These are phyloP conservation scores for Thalassarche chlororhynchos DNA, from an alignment of 2,113 vertebrate genomes.

Conservation along the genomic window DNA sequence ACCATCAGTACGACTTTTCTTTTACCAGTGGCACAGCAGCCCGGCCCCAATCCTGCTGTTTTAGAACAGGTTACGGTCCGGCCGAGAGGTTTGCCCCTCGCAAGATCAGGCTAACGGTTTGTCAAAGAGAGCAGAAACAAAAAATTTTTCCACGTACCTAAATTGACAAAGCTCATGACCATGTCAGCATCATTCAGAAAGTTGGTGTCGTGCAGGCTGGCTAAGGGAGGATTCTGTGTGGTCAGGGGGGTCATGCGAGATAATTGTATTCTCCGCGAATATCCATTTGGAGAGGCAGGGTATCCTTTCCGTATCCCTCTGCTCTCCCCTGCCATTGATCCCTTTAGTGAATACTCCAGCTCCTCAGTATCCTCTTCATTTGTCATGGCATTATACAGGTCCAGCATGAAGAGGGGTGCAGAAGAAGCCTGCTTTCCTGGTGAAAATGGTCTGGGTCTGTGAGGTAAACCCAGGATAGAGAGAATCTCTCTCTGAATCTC, in stretches of 20 bases:
- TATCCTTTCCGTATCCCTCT: constrained; percentile 83
- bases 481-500: constrained; percentile 99
- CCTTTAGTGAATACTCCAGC: constrained; percentile 79
- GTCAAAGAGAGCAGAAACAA: constrained; percentile 48
- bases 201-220: constrained; percentile 91
- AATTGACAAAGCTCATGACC: constrained; percentile 99
- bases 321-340: constrained; percentile 79
- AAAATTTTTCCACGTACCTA: constrained; percentile 85
- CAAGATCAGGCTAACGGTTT: neutral
- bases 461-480: constrained; percentile 96
- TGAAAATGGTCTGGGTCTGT: constrained; percentile 96
- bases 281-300: constrained; percentile 85
- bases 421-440: constrained; percentile 95
- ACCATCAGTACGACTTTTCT: constrained; percentile 43
- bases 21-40: constrained; percentile 5
- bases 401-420: constrained; percentile 98
- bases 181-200: constrained; percentile 99
- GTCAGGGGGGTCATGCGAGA: constrained; percentile 77
- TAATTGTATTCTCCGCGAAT: constrained; percentile 85
- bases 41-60: neutral
- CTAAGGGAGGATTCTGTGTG: constrained; percentile 87
- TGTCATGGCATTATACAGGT: constrained; percentile 98
- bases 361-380: constrained; percentile 88
- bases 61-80: neutral
- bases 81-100: neutral